Base-by-base conservation (phyloP, 2,797 vertebrate genomes). In the Neosalanx taihuensis region DNA sequence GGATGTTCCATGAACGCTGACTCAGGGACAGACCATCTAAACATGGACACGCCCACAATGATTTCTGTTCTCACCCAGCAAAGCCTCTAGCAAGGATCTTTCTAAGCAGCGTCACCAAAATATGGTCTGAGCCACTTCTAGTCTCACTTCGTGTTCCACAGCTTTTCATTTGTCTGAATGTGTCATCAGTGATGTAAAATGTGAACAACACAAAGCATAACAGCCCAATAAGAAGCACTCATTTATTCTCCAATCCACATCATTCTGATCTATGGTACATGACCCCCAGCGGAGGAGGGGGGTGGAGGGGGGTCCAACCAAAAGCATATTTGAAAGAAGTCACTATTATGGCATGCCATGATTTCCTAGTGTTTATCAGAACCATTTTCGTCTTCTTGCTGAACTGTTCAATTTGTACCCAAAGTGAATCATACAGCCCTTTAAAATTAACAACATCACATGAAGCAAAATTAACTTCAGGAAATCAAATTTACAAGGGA, bases 381-480 rank as follows among this genome's bases (percentile, higher is more conserved):
- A 90, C 92, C 92, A 88, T 93, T 91, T 26, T 26, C 23, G 23
- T 93, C 87, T 95, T 88, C 89, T 75, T 85, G 88, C 90, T 79
- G 74, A 93, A 95, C 94, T 96, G 94, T 91, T 93, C 95, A 95
- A 92, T 91, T 94, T 89, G 89, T 94, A 96, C 93, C 93, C 92
- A 85, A 94, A 94, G 91, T 94, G 94, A 90, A 95, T 95, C 92
- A 93, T 93, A 90, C 88, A 89, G 93, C 92, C 93, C 93, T 93
- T 92, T 81, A 92, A 84, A 88, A 94, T 95, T 95, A 97, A 95
- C 95, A 94, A 94, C 89, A 81, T 91, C 89, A 89, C 92, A 94
- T 96, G 96, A 96, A 97, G 95, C 96, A 95, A 93, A 91, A 95
- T 92, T 87, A 93, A 93, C 91, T 94, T 92, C 90, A 94, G 92